Conservation (phyloP, 2,797 vertebrate genomes). For the Lacerta viridis region DNA sequence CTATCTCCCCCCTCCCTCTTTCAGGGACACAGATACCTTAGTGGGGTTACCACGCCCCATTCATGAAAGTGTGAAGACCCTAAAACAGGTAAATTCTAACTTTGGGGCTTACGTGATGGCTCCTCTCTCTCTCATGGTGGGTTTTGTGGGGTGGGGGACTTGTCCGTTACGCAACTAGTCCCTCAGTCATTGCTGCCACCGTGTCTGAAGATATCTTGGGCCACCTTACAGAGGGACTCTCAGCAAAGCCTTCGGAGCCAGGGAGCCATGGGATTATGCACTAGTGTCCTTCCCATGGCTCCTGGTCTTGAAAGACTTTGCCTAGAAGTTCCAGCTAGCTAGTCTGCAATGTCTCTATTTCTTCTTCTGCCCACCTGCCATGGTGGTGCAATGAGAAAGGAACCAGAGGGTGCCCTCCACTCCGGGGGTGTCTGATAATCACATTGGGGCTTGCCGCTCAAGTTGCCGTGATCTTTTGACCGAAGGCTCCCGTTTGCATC, state of each 20-base stretch:
- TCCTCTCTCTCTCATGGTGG: not conserved
- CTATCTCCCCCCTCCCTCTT: not conserved
- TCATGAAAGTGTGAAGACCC: constrained; percentile 96
- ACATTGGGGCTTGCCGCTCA: no score
- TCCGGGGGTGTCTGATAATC: not conserved
- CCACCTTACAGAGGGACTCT: no score
- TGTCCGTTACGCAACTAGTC: not conserved
- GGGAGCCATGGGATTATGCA: no score
- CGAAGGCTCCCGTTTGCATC: constrained; percentile 24
- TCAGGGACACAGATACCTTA: constrained; percentile 94
- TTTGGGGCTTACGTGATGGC: no score
- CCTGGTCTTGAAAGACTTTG: not conserved
- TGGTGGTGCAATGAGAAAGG: not conserved
- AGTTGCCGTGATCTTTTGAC: not conserved
- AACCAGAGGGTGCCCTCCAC: not conserved
- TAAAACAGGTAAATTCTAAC: constrained; percentile 88
- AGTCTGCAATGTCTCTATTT: not conserved
- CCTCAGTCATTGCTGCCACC: not conserved
- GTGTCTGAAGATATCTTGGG: no score
- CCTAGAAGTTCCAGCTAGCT: not conserved
- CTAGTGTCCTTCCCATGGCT: not conserved
- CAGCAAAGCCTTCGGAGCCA: no score
- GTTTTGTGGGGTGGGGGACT: not conserved
- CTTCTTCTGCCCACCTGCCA: not conserved
- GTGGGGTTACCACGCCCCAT: constrained; percentile 95